phyloP scores from a whole-genome alignment of 1,140 invertebrate species.

The Ruditapes philippinarum region DNA sequence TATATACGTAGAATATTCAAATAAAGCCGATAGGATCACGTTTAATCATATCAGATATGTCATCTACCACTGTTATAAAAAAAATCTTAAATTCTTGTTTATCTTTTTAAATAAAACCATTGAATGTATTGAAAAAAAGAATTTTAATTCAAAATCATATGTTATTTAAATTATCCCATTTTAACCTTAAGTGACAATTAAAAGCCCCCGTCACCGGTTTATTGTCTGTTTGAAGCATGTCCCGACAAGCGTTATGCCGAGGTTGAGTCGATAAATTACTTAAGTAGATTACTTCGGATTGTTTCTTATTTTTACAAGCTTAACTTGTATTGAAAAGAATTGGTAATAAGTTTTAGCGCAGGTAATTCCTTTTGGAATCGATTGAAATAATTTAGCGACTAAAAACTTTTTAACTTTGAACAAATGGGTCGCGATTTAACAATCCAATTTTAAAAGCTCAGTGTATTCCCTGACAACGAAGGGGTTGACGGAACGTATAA shows the following conservation, averaged over 20 bases:
- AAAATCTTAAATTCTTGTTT: too few species aligned
- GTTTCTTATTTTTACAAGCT: constrained; percentile 45
- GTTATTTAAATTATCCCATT: too few species aligned
- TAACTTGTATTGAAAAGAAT: constrained; percentile 38
- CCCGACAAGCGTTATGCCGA: neutral
- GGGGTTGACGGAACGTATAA: neutral
- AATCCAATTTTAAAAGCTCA: neutral
- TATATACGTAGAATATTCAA: too few species aligned
- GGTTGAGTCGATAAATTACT: constrained; percentile 26
- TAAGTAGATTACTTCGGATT: constrained; percentile 50
- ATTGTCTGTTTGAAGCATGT: neutral
- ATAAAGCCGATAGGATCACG: too few species aligned
- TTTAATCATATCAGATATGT: too few species aligned
- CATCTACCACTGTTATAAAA: too few species aligned
- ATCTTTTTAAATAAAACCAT: too few species aligned
- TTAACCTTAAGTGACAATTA: neutral
- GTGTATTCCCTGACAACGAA: constrained; percentile 16
- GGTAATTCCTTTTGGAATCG: constrained; percentile 1
- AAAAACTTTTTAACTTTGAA: neutral
- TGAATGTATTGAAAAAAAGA: too few species aligned
- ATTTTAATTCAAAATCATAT: neutral
- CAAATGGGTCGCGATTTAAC: neutral
- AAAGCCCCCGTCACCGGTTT: neutral
- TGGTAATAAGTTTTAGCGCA: constrained; percentile 36
- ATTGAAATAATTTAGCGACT: constrained; percentile 6